Evolutionary conservation across 2,888 invertebrate species (phyloP), one percentile per base, ranked within the genome.

Genomic region (Cantharis rustica): DNA sequence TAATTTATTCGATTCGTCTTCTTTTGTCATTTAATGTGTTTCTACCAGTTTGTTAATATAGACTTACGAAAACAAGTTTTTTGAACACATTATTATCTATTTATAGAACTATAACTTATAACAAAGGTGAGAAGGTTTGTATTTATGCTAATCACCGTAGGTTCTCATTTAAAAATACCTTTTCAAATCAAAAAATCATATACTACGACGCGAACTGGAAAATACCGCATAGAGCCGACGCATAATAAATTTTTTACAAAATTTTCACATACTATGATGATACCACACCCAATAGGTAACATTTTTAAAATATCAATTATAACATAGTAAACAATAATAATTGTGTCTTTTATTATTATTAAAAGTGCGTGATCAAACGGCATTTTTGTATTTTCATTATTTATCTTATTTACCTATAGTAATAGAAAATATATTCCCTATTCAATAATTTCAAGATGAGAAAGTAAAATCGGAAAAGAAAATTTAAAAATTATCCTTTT

Each of bases 11-110:
- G n/a, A 66, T 66, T 66, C 23, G 64, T 66, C 64, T 20, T 66
- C 64, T 66, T 66, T 66, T 66, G 64, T 66, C 64, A 66, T 66
- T 66, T 66, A 66, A 66, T 66, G 20, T 47, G n/a, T 66, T 66
- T 66, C n/a, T 20, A 66, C 64, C 64, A 66, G 64, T 66, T 66
- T 66, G 64, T 17, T 66, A 66, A 66, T 66, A 20, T 66, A 66
- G 64, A 66, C 64, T 66, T 66, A 20, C 23, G 23, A n/a, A 23
- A 66, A 23, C 64, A 16, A 66, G 20, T 66, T 66, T 66, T 66
- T 66, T 11, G 1, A 20, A 66, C 9, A 47, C 47, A 47, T 23
- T 66, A 66, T 66, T 66, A 66, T 23, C 64, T 66, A 66, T 66
- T 66, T 66, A 66, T 66, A 66, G 20, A n/a, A n/a, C 1, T 66